Evolutionary conservation across 2,797 vertebrate species (phyloP).

Genomic region (Sardinella longiceps): DNA sequence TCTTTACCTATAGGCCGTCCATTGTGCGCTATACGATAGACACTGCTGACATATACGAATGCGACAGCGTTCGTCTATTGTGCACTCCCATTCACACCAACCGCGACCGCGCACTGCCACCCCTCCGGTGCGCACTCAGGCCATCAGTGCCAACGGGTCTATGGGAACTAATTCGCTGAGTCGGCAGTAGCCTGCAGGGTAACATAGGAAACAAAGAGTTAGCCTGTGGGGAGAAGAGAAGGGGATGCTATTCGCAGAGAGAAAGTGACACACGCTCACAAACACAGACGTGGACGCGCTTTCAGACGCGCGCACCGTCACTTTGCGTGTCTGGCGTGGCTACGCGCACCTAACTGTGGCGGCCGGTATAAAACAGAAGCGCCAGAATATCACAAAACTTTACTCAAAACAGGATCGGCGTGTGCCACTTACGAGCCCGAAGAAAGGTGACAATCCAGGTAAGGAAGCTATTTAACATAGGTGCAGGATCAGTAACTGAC

Average conservation of each 20-base stretch:
- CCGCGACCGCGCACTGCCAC: constrained; percentile 49
- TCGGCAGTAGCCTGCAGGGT: constrained; percentile 51
- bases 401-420: constrained; percentile 52
- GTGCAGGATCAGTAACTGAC: not conserved
- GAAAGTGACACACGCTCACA: constrained; percentile 39
- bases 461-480: constrained; percentile 35
- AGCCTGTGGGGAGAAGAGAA: constrained; percentile 32
- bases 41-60: constrained; percentile 76
- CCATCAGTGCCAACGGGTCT: constrained; percentile 8
- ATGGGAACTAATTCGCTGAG: constrained; percentile 67
- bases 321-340: constrained; percentile 27
- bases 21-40: constrained; percentile 69
- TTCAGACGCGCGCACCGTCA: constrained; percentile 16
- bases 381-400: constrained; percentile 62
- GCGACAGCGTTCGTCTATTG: constrained; percentile 56
- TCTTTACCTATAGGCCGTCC: constrained; percentile 63
- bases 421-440: constrained; percentile 29
- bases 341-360: constrained; percentile 48
- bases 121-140: not conserved
- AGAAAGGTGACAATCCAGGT: constrained; percentile 55
- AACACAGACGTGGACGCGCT: constrained; percentile 42
- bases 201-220: constrained; percentile 47
- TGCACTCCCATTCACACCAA: constrained; percentile 52
- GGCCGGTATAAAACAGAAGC: constrained; percentile 65
- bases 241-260: constrained; percentile 4